phyloP scores from a whole-genome alignment of 2,113 vertebrate genomes.

The Dissostichus mawsoni region DNA sequence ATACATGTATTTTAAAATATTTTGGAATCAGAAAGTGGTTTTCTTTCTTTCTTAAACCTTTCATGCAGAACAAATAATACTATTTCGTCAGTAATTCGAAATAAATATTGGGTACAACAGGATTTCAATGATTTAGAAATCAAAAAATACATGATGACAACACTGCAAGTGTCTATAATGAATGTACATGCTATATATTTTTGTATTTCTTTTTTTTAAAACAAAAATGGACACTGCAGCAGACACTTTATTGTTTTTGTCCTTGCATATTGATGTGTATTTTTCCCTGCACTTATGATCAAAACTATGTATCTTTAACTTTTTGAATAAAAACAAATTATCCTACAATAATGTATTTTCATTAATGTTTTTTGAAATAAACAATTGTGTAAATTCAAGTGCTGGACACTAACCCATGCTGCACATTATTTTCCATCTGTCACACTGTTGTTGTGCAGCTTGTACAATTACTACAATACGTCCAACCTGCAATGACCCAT shows the following conservation, averaged over 20 bases:
- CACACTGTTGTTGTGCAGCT: constrained; percentile 1
- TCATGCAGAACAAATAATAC: background rate
- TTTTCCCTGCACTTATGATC: background rate
- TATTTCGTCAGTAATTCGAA: background rate
- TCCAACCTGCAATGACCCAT: background rate
- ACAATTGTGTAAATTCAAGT: background rate
- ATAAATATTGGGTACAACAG: background rate
- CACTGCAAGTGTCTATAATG: background rate
- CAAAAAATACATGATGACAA: background rate
- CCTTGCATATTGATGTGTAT: background rate
- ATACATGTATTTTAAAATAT: background rate
- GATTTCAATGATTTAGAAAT: background rate
- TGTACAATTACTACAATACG: background rate
- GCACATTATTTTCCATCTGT: background rate
- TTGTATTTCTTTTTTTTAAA: background rate
- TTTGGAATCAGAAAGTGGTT: background rate
- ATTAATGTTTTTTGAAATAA: background rate
- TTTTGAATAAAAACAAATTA: background rate
- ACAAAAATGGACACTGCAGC: constrained; percentile 3
- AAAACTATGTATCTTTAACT: background rate
- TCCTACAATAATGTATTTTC: too few relatives aligned
- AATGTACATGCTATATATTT: background rate
- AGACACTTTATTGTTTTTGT: background rate
- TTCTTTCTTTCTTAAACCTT: background rate
- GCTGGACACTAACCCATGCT: background rate